Base-by-base conservation (phyloP, 2,797 vertebrate genomes). In the Avahi laniger region DNA sequence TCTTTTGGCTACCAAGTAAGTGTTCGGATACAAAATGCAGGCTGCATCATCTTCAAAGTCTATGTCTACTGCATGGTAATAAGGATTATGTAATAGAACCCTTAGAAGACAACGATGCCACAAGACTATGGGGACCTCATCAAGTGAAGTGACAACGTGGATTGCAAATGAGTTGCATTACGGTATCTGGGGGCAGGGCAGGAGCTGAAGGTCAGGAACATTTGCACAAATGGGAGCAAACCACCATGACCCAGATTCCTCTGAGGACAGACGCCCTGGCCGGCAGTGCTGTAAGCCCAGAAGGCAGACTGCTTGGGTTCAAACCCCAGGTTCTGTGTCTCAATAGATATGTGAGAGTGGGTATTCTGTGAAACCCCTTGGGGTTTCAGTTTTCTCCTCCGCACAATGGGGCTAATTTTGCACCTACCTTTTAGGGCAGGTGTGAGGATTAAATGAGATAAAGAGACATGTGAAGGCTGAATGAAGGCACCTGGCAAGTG, bases 81-180 rank as follows among this genome's bases (percentile, higher is more conserved):
- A 61, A 97, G 54, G 35, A 46, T 97, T 89, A 89, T n/a, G 13
- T 78, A 97, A 97, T 80, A 0, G 73, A 57, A 89, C 43, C 63
- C 12, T 61, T 38, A 69, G 75, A 43, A 50, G 72, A 54, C 84
- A 93, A 86, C 4, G 12, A 89, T 72, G 85, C 79, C 65, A 70
- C 52, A 50, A 15, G 87, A 38, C 87, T 50, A 28, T 0, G 52
- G 35, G 33, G 80, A 85, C 91, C 95, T 97, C 85, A 79, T 91
- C 63, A 59, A 91, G 75, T 22, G 26, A 87, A 96, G 94, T 87
- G 93, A 86, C 2, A 4, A 73, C 12, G n/a, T 59, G 30, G 41
- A 57, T 3, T 30, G 54, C 86, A 90, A 41, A 78, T 52, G 65
- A 95, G 67, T 2, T 57, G 89, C 28, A 38, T 33, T 70, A 22